Percentiles rank a stretch among this genome's conserved stretches.
Conservation (phyloP, 2,113 vertebrate species). For the Elephantulus edwardii region DNA sequence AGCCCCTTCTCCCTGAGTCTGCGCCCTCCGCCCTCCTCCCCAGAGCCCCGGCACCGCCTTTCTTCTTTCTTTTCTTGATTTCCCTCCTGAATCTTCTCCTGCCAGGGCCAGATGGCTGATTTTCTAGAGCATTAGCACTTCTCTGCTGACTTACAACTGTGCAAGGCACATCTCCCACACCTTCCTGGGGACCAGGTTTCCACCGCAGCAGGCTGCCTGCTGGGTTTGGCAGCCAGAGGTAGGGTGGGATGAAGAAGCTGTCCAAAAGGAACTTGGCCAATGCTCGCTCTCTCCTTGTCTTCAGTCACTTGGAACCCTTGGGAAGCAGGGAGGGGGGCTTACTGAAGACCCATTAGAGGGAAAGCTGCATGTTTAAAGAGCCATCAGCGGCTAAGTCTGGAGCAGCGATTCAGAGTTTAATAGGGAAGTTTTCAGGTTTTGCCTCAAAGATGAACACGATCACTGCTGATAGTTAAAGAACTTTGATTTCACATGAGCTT, state of each 20-base stretch:
- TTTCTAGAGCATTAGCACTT: slow-evolving; percentile 65
- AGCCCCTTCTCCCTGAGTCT: background rate
- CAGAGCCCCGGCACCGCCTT: slow-evolving; percentile 9
- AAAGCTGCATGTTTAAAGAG: slow-evolving; percentile 37
- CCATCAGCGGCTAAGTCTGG: background rate
- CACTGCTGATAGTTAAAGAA: slow-evolving; percentile 27
- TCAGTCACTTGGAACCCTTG: slow-evolving; percentile 39
- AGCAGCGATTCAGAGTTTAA: slow-evolving; percentile 16
- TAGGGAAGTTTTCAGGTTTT: slow-evolving; percentile 43
- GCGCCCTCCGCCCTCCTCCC: background rate
- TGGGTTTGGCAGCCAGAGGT: slow-evolving; percentile 36
- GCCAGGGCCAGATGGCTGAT: slow-evolving; percentile 73
- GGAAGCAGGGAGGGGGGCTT: background rate
- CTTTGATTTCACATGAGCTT: slow-evolving; percentile 8
- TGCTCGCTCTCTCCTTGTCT: background rate
- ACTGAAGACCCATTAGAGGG: slow-evolving; percentile 31
- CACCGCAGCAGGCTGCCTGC: slow-evolving; percentile 50
- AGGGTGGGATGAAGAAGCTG: slow-evolving; percentile 31
- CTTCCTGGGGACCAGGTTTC: slow-evolving; percentile 49
- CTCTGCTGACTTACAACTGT: slow-evolving; percentile 64
- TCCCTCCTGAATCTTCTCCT: slow-evolving; percentile 64
- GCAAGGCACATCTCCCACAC: slow-evolving; percentile 59
- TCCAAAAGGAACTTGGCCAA: slow-evolving; percentile 47
- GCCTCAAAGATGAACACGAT: slow-evolving; percentile 32
- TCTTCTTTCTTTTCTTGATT: slow-evolving; percentile 67